Conservation (phyloP, 2,888 invertebrate genomes). For the Drosophila hamatofila region DNA sequence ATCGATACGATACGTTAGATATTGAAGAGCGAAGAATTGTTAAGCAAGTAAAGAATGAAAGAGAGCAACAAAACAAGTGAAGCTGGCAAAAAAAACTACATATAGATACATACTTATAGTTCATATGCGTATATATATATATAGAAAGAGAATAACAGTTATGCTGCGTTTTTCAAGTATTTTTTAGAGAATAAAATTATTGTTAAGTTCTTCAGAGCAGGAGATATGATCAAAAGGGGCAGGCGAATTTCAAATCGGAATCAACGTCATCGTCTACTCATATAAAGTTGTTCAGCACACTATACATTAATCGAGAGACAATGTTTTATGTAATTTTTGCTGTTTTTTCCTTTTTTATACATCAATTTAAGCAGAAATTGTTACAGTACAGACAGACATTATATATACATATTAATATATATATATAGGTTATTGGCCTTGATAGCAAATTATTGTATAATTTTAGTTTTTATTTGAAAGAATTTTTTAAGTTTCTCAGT, state of each 20-base stretch:
- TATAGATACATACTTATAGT: constrained; percentile 8
- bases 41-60: background rate
- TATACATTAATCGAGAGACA: constrained; percentile 1
- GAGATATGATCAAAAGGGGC: constrained; percentile 21
- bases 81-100: constrained; percentile 13
- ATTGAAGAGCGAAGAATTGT: background rate
- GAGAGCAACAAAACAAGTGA: constrained; percentile 4
- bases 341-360: constrained; percentile 21
- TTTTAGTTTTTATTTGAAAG: constrained; percentile 39
- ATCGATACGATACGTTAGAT: constrained; percentile 57
- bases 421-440: constrained; percentile 61
- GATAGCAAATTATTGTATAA: constrained; percentile 67
- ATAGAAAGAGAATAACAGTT: constrained; percentile 9
- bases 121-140: constrained; percentile 5
- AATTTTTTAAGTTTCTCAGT: constrained; percentile 42
- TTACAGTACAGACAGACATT: constrained; percentile 23
- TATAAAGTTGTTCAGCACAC: constrained; percentile 8
- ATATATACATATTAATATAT: constrained; percentile 15
- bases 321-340: constrained; percentile 29
- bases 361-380: constrained; percentile 30
- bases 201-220: constrained; percentile 22
- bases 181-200: constrained; percentile 55
- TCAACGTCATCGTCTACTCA: constrained; percentile 9
- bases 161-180: constrained; percentile 62
- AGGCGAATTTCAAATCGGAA: constrained; percentile 13